phyloP scores from a whole-genome alignment of 1,140 invertebrate species.

The Elymnias hypermnestra region DNA sequence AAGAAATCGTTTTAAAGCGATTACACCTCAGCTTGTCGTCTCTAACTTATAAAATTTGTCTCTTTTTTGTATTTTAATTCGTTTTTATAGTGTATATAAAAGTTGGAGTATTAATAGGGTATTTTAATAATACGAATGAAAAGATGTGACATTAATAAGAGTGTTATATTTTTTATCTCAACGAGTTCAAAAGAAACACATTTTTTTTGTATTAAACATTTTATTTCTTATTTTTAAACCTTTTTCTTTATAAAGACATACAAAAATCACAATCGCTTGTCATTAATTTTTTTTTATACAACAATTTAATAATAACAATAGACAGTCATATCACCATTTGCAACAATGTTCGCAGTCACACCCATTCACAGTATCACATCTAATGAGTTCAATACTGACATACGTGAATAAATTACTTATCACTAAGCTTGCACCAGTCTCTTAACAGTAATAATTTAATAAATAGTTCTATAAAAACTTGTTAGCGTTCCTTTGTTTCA shows the following conservation, averaged over 20 bases:
- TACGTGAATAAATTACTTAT: conserved; percentile 72
- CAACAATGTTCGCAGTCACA: conserved; percentile 35
- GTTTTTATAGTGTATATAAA: too few relatives aligned
- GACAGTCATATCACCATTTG: conserved; percentile 24
- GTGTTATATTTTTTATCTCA: too few relatives aligned
- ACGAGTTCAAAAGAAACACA: too few relatives aligned
- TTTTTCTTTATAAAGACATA: conserved; percentile 21
- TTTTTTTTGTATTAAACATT: conserved; percentile 10
- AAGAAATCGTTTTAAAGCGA: too few relatives aligned
- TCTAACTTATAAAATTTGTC: too few relatives aligned
- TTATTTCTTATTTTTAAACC: conserved; percentile 16
- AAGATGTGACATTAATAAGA: too few relatives aligned
- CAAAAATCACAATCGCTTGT: conserved; percentile 55
- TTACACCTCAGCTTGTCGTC: too few relatives aligned
- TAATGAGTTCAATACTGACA: conserved; percentile 57
- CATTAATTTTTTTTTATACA: conserved; percentile 42
- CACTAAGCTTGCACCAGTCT: conserved; percentile 64
- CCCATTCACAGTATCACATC: conserved; percentile 47
- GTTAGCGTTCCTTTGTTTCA: conserved; percentile 41
- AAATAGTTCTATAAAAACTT: conserved; percentile 53
- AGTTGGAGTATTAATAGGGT: too few relatives aligned
- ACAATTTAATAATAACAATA: conserved; percentile 48
- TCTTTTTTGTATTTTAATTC: too few relatives aligned
- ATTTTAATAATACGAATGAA: too few relatives aligned
- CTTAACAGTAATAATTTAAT: conserved; percentile 70